Percentiles rank a stretch among this genome's conserved stretches.
Evolutionary conservation across 2,797 vertebrate genomes (phyloP).

Genomic region (Cossypha polioptera): DNA sequence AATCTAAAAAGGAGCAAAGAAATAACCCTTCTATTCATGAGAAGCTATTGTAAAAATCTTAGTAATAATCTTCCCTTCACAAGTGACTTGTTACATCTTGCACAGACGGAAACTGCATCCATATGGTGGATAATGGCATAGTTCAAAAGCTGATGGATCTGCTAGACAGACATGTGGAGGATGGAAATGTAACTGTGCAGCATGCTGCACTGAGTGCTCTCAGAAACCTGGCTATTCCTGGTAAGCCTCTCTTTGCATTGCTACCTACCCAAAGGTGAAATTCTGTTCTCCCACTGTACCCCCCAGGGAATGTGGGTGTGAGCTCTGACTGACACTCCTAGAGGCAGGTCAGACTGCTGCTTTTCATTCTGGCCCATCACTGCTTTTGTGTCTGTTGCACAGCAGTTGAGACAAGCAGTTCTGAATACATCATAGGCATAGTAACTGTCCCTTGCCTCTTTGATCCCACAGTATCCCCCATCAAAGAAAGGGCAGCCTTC

Average conservation of each 20-base stretch:
- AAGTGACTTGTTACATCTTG: conserved; percentile 8
- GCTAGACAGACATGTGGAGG: conserved; percentile 92
- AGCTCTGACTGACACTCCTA: neutral
- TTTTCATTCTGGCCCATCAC: neutral
- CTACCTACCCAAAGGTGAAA: neutral
- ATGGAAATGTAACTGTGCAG: conserved; percentile 96
- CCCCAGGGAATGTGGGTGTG: neutral
- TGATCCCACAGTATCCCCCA: neutral
- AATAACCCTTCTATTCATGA: neutral
- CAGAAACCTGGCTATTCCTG: conserved; percentile 95
- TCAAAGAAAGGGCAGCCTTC: neutral
- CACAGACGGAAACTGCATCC: conserved; percentile 95
- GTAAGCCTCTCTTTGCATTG: conserved; percentile 71
- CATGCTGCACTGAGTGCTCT: conserved; percentile 95
- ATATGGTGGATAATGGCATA: conserved; percentile 97
- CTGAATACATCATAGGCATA: neutral
- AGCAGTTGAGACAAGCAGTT: neutral
- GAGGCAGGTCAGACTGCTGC: neutral
- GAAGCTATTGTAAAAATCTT: neutral
- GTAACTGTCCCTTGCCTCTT: neutral
- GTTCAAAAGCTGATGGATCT: conserved; percentile 94
- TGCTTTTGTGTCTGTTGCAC: neutral
- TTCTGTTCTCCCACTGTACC: neutral
- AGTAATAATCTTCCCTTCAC: neutral
- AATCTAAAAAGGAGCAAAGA: neutral